phyloP scores from a whole-genome alignment of 2,113 vertebrate species.

The Todiramphus saurophagus region DNA sequence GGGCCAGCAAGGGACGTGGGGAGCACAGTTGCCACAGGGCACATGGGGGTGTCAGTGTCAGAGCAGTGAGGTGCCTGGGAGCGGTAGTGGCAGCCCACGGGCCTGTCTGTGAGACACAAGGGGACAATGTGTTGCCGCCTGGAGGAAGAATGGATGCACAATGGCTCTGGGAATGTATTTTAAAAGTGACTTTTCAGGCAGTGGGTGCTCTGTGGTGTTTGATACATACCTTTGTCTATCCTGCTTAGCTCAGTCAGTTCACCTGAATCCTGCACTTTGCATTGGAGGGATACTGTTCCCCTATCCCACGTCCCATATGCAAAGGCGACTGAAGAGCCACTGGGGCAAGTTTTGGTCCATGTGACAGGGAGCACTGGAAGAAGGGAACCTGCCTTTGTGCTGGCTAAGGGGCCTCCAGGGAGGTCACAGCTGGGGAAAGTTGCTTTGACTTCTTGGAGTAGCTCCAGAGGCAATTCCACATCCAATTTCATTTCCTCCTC shows the following conservation, averaged over 20 bases:
- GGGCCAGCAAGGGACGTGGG: too few relatives aligned
- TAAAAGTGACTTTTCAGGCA: slow-evolving; percentile 24
- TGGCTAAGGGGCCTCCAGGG: neutral
- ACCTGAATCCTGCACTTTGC: neutral
- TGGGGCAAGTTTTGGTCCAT: neutral
- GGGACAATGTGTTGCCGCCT: neutral
- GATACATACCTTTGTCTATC: neutral
- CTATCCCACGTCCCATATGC: neutral
- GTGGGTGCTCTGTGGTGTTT: slow-evolving; percentile 10
- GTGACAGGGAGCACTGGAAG: neutral
- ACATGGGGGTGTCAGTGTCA: neutral
- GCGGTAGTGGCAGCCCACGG: neutral
- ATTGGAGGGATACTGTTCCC: neutral
- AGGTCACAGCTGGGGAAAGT: neutral
- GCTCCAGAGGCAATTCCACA: neutral
- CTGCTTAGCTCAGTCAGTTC: neutral
- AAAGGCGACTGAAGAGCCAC: neutral
- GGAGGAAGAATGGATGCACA: slow-evolving; percentile 5
- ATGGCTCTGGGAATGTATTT: neutral
- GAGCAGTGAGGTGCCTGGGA: neutral
- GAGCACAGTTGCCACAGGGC: neutral
- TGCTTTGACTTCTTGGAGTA: neutral
- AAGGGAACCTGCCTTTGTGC: neutral
- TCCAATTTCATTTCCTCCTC: neutral
- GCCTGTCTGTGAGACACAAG: neutral